Evolutionary conservation across 2,113 vertebrate species (phyloP).

Genomic region (Dasyprocta punctata): DNA sequence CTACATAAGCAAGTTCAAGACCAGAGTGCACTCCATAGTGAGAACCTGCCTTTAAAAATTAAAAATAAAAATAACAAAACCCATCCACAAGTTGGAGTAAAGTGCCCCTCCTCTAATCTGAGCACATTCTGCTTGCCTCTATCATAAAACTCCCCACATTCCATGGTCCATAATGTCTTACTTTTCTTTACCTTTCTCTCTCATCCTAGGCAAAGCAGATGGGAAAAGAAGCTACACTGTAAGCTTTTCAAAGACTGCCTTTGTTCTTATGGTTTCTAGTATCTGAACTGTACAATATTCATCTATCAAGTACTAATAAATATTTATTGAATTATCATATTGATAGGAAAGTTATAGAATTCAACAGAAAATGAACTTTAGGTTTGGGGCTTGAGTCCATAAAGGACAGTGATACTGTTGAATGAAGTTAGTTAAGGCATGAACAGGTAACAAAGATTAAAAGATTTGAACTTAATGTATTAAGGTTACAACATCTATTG

Average conservation of each 20-base stretch:
- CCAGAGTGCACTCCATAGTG: not conserved
- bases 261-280: not conserved
- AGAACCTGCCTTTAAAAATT: not conserved
- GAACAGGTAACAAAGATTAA: not conserved
- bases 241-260: not conserved
- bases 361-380: not conserved
- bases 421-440: not conserved
- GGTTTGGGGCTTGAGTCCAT: not conserved
- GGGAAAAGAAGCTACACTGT: not conserved
- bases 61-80: not conserved
- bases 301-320: not conserved
- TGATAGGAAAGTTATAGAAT: not conserved
- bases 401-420: not conserved
- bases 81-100: not conserved
- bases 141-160: not conserved
- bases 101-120: not conserved
- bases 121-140: not conserved
- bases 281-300: not conserved
- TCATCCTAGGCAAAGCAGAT: not conserved
- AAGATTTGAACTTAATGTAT: not conserved
- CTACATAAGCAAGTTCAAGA: not conserved
- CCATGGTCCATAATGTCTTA: not conserved
- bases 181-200: not conserved
- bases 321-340: constrained; percentile 7
- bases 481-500: not conserved